Base-by-base conservation (phyloP, 1,140 invertebrate species). In the Cheumatopsyche charites region DNA sequence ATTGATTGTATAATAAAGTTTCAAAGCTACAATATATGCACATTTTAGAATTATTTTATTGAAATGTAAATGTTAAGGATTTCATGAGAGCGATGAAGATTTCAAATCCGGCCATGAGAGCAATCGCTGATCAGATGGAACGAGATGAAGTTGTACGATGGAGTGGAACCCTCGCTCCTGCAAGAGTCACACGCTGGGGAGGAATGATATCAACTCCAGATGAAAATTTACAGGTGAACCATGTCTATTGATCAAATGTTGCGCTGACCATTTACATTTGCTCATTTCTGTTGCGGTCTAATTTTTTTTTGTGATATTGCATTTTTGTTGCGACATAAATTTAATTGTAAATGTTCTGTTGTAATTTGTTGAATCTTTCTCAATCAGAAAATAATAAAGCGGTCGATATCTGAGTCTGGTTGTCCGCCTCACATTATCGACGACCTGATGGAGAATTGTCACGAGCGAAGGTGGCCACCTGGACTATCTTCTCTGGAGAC, bases 171-270 rank as follows among this genome's bases (percentile, higher is more conserved):
- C 82, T 98, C 19, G 88, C 92, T 13, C 84, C 93, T 62, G 96
- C 96, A 0, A 83, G 94, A 75, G 95, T 98, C 25, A 96, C 94
- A 0, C 86, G 96, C 63, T 98, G 96, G 96, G 96, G 96, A 66
- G 96, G 96, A 66, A 98, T 98, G 94, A 97, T 98, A 70, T 96
- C 94, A 15, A 98, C 96, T 0, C 96, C 96, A 3, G 96, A 98
- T 85, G 92, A 94, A 81, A 89, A 93, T 41, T 84, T 98, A 75
- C 95, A 98, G 88, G 92, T 94, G 80, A 78, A 65, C 72, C 29
- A 42, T 29, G 12, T n/a, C 29, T 36, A 36, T 4, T 36, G 9
- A n/a, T n/a, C n/a, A n/a, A n/a, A n/a, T n/a, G n/a, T n/a, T n/a
- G n/a, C n/a, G n/a, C n/a, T n/a, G n/a, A n/a, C n/a, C n/a, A n/a